Evolutionary conservation across 1,140 invertebrate species (phyloP).

Genomic region (Paraescarpia echinospica): DNA sequence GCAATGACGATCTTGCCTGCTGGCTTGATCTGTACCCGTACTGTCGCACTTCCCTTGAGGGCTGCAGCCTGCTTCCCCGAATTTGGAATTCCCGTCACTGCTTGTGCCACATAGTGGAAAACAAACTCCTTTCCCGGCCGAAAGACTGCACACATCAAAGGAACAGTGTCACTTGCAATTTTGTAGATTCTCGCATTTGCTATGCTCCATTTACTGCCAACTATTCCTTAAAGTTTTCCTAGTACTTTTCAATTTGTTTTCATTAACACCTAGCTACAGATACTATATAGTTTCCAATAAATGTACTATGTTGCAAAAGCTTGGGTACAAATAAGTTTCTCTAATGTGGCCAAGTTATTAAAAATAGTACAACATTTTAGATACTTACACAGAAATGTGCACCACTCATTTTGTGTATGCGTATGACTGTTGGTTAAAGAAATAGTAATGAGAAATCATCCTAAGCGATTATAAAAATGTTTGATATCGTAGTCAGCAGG

Average conservation of each 20-base stretch:
- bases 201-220: too few species aligned
- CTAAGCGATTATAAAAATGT: too few species aligned
- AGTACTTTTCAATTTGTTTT: background rate
- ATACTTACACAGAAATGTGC: too few species aligned
- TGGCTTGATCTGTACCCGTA: slow-evolving; percentile 35
- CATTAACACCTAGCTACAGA: background rate
- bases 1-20: slow-evolving; percentile 29
- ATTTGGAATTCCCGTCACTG: slow-evolving; percentile 38
- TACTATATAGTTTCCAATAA: background rate
- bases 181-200: background rate
- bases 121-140: slow-evolving; percentile 34
- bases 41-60: slow-evolving; percentile 33
- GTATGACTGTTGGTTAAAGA: too few species aligned
- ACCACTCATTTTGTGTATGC: too few species aligned
- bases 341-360: background rate
- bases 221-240: too few species aligned
- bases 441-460: too few species aligned
- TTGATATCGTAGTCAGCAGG: too few species aligned
- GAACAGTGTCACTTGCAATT: background rate
- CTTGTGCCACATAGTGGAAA: slow-evolving; percentile 40
- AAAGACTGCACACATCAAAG: slow-evolving; percentile 26
- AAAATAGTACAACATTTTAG: too few species aligned
- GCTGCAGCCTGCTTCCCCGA: slow-evolving; percentile 35
- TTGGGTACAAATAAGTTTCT: background rate
- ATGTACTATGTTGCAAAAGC: background rate